Conservation (phyloP, 2,888 invertebrate species). For the Athalia circularis region DNA sequence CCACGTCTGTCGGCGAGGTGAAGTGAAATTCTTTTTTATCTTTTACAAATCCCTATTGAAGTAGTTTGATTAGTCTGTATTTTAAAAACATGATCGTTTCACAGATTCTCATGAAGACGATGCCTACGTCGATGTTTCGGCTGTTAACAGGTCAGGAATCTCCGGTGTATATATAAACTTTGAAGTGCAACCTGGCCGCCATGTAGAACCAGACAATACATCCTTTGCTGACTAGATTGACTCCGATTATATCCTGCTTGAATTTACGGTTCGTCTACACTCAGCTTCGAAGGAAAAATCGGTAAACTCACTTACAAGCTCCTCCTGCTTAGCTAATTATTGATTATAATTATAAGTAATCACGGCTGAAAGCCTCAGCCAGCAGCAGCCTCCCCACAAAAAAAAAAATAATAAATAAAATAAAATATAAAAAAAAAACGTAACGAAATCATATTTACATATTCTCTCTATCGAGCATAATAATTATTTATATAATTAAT, state of each 20-base stretch:
- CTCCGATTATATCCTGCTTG: constrained; percentile 1
- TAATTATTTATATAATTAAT: constrained; percentile 53
- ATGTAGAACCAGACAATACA: constrained; percentile 74
- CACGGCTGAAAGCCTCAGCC: not conserved
- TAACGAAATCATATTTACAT: constrained; percentile 63
- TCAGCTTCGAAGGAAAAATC: not conserved
- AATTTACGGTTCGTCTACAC: not conserved
- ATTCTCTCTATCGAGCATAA: constrained; percentile 58
- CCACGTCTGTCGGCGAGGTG: constrained; percentile 99
- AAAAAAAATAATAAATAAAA: constrained; percentile 47
- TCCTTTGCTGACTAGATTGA: constrained; percentile 60
- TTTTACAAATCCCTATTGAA: not conserved
- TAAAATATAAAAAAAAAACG: constrained; percentile 58
- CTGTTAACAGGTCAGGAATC: constrained; percentile 99
- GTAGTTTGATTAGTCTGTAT: not conserved
- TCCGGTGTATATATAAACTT: constrained; percentile 95
- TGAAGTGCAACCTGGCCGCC: constrained; percentile 49
- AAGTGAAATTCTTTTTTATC: constrained; percentile 58
- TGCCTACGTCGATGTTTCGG: constrained; percentile 99
- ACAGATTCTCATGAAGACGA: constrained; percentile 99
- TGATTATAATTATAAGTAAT: constrained; percentile 7
- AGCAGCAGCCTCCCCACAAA: not conserved
- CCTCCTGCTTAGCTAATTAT: constrained; percentile 64
- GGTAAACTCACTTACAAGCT: not conserved
- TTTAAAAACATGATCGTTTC: constrained; percentile 64